A percentile compares a stretch with the other conserved stretches of the same genome.
These are phyloP conservation scores for Prionailurus viverrinus DNA, from an alignment of 2,113 vertebrate species.

Conservation along the genomic window DNA sequence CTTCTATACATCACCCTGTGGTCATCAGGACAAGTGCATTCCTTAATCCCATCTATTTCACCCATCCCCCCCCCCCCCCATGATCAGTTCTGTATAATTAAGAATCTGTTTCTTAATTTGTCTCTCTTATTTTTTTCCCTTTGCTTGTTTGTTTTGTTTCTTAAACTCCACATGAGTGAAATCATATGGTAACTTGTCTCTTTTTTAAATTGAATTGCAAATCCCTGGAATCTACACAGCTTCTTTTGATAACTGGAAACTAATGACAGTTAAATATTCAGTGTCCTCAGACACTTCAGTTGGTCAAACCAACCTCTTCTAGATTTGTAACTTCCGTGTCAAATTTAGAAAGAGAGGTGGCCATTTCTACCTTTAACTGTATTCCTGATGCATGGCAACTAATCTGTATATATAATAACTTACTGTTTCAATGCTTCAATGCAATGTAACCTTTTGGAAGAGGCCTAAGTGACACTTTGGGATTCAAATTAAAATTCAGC, in stretches of 20 bases:
- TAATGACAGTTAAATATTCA: neutral
- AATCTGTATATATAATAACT: neutral
- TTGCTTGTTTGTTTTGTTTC: neutral
- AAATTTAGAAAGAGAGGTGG: slow-evolving; percentile 45
- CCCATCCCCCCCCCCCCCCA: neutral
- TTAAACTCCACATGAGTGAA: neutral
- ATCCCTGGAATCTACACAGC: neutral
- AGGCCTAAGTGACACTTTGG: slow-evolving; percentile 18
- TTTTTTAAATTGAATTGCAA: slow-evolving; percentile 31
- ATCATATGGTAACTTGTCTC: neutral
- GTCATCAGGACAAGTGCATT: neutral
- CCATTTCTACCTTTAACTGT: slow-evolving; percentile 29
- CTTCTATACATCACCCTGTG: neutral
- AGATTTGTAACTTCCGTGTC: neutral
- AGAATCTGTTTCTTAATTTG: neutral
- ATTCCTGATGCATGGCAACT: slow-evolving; percentile 36
- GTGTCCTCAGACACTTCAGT: neutral
- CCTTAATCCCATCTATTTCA: neutral
- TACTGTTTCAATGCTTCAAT: neutral
- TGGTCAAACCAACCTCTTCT: slow-evolving; percentile 5
- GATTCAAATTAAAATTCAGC: slow-evolving; percentile 54
- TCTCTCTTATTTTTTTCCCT: neutral
- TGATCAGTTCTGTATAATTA: neutral
- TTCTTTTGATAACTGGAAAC: slow-evolving; percentile 56
- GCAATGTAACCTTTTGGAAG: slow-evolving; percentile 41